Percentiles rank a stretch among this genome's conserved stretches.
phyloP scores from a whole-genome alignment of 2,888 invertebrate species.

The Dendrolimus pini region DNA sequence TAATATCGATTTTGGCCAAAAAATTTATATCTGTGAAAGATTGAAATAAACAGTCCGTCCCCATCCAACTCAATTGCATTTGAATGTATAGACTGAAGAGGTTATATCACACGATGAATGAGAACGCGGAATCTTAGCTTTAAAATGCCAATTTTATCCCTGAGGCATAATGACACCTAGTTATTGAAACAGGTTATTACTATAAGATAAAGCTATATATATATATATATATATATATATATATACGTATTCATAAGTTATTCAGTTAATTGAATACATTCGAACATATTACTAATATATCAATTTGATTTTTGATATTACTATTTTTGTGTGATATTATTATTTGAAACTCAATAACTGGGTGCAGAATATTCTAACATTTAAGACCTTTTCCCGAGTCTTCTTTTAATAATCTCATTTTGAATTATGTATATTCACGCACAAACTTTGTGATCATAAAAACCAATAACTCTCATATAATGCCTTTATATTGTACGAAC shows the following conservation, averaged over 20 bases:
- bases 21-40: not conserved
- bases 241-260: too few relatives aligned
- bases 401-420: not conserved
- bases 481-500: slow-evolving; percentile 33
- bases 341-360: slow-evolving; percentile 2
- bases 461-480: slow-evolving; percentile 32
- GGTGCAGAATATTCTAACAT: slow-evolving; percentile 2
- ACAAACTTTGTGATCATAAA: slow-evolving; percentile 51
- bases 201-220: too few relatives aligned
- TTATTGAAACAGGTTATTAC: not conserved
- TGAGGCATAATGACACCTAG: not conserved
- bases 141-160: not conserved
- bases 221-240: too few relatives aligned
- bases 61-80: slow-evolving; percentile 37
- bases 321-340: not conserved
- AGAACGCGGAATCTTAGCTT: not conserved
- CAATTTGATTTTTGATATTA: not conserved
- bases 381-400: not conserved
- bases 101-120: slow-evolving; percentile 6
- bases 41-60: slow-evolving; percentile 41
- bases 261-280: too few relatives aligned
- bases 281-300: too few relatives aligned
- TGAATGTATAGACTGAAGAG: slow-evolving; percentile 32
- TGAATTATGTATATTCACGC: slow-evolving; percentile 36
- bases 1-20: not conserved